Percentiles rank a stretch among this genome's conserved stretches.
Conservation (phyloP, 2,113 vertebrate species). For the Chauna torquata region DNA sequence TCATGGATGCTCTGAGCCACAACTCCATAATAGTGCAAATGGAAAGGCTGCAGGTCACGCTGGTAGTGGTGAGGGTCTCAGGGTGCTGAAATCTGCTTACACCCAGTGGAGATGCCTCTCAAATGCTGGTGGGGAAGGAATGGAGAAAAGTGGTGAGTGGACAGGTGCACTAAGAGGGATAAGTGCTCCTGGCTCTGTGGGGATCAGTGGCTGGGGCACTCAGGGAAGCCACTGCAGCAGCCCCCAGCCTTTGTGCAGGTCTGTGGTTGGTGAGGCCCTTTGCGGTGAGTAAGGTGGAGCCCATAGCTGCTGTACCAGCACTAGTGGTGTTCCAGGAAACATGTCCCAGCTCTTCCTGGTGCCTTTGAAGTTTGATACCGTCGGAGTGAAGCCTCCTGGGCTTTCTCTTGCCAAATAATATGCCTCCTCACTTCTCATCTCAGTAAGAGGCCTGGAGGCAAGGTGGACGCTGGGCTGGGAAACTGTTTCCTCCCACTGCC, state of each 20-base stretch:
- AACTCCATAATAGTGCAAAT: not conserved
- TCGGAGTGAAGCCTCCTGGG: not conserved
- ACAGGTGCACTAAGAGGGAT: not conserved
- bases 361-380: constrained; percentile 22
- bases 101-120: not conserved
- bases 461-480: constrained; percentile 7
- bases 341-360: not conserved
- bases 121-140: not conserved
- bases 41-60: not conserved
- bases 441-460: constrained; percentile 23
- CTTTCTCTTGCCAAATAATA: constrained; percentile 5
- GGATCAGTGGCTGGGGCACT: not conserved
- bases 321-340: not conserved
- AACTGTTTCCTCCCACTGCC: not conserved
- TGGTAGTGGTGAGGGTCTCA: not conserved
- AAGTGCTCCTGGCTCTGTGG: not conserved
- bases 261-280: not conserved
- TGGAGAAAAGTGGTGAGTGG: not conserved
- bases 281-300: not conserved
- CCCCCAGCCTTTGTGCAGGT: not conserved
- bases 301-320: not conserved
- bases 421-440: not conserved
- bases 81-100: not conserved
- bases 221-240: not conserved
- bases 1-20: not conserved